Conservation (phyloP, 2,888 invertebrate species). For the Brachynemurus nebulosus region DNA sequence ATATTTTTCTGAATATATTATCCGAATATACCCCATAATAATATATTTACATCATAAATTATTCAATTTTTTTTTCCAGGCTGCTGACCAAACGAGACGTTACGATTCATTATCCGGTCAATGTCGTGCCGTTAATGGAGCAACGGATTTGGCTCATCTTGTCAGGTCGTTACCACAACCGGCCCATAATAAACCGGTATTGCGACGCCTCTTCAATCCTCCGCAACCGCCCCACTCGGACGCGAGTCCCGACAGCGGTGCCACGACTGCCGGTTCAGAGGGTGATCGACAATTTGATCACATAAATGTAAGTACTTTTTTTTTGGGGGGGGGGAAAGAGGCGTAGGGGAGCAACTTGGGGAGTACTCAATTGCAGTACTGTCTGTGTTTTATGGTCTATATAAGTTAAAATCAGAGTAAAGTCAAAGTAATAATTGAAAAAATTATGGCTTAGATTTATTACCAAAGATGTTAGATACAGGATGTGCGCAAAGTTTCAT, state of each 20-base stretch:
- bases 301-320: slow-evolving; percentile 31
- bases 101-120: slow-evolving; percentile 70
- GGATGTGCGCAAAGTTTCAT: no score
- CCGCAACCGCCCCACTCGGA: slow-evolving; percentile 49
- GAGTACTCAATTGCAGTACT: no score
- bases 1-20: not conserved
- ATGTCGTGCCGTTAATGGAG: slow-evolving; percentile 59
- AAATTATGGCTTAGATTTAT: no score
- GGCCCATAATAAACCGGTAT: slow-evolving; percentile 34
- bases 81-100: slow-evolving; percentile 66
- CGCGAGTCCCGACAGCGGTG: slow-evolving; percentile 27
- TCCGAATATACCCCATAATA: no score
- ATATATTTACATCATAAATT: no score
- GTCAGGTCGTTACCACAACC: slow-evolving; percentile 51
- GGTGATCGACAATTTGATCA: slow-evolving; percentile 32
- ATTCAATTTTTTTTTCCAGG: no score
- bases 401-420: no score
- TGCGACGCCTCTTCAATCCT: slow-evolving; percentile 42
- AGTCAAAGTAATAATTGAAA: no score
- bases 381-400: no score
- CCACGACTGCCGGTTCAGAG: slow-evolving; percentile 25
- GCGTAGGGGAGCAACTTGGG: no score
- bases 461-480: no score
- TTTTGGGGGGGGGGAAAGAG: no score
- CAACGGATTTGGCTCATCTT: slow-evolving; percentile 62